Conservation (phyloP, 2,888 invertebrate genomes). For the Hirtodrosophila duncani region DNA sequence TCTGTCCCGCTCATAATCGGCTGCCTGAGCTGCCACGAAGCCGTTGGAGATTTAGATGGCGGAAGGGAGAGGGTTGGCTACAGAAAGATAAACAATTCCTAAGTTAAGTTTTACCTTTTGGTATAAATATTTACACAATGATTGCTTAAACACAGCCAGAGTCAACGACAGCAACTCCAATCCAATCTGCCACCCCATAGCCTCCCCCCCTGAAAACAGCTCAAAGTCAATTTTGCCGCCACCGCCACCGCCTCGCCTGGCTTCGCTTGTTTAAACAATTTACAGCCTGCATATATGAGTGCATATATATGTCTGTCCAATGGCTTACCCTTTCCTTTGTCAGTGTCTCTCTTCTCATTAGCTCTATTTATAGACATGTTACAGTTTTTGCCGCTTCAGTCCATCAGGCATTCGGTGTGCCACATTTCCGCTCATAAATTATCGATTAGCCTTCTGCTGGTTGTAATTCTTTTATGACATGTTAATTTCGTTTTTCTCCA, state of each 20-base stretch:
- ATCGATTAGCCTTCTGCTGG: conserved; percentile 52
- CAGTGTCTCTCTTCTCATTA: conserved; percentile 43
- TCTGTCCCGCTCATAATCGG: conserved; percentile 5
- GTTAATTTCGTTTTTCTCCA: conserved; percentile 60
- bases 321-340: neutral
- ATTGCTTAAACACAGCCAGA: too few relatives aligned
- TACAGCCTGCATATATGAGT: conserved; percentile 36
- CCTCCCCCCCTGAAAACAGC: conserved; percentile 15
- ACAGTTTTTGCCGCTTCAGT: conserved; percentile 22
- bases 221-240: conserved; percentile 62
- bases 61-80: neutral
- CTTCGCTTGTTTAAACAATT: conserved; percentile 64
- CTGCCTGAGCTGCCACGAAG: neutral
- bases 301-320: neutral
- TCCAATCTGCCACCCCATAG: neutral
- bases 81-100: conserved; percentile 46
- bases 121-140: conserved; percentile 59
- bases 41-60: neutral
- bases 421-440: conserved; percentile 62
- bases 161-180: conserved; percentile 19
- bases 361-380: conserved; percentile 67
- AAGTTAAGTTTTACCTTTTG: conserved; percentile 60
- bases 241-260: too few relatives aligned
- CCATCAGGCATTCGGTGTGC: conserved; percentile 23
- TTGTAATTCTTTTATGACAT: conserved; percentile 33